phyloP scores from a whole-genome alignment of 2,797 vertebrate genomes.

The Gastrophryne carolinensis region DNA sequence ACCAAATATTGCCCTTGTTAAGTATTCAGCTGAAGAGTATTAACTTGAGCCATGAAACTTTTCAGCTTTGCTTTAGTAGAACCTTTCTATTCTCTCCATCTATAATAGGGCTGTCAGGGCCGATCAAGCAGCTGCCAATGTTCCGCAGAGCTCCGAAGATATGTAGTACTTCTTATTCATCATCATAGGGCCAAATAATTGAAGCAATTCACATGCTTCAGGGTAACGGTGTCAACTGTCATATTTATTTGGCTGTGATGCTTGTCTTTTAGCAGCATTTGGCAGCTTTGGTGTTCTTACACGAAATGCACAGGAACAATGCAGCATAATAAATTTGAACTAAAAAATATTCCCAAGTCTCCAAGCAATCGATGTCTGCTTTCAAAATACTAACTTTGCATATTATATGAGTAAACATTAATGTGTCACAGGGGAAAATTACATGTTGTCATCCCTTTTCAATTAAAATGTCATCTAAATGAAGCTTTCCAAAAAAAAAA shows the following conservation, averaged over 20 bases:
- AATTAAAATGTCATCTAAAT: slow-evolving; percentile 11
- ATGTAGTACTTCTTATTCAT: slow-evolving; percentile 54
- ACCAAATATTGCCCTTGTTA: no score
- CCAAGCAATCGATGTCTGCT: not conserved
- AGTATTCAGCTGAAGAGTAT: no score
- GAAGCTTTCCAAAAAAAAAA: not conserved
- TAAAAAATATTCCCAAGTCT: not conserved
- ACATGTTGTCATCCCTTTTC: slow-evolving; percentile 16
- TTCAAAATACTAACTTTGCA: slow-evolving; percentile 23
- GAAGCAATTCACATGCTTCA: slow-evolving; percentile 50
- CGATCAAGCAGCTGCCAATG: slow-evolving; percentile 58
- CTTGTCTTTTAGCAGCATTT: slow-evolving; percentile 20
- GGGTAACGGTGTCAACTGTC: slow-evolving; percentile 55
- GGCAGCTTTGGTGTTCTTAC: slow-evolving; percentile 41
- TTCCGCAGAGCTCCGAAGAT: slow-evolving; percentile 52
- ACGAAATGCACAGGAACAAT: slow-evolving; percentile 17
- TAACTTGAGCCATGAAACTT: slow-evolving; percentile 34
- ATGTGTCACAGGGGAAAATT: slow-evolving; percentile 4
- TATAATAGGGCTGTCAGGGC: slow-evolving; percentile 53
- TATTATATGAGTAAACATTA: slow-evolving; percentile 34
- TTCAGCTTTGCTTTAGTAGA: slow-evolving; percentile 46
- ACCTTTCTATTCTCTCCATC: slow-evolving; percentile 47
- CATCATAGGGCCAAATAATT: slow-evolving; percentile 54
- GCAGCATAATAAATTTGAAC: not conserved
- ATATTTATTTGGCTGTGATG: slow-evolving; percentile 25